Conservation (phyloP, 2,888 invertebrate genomes). For the Drosophila diplacantha region DNA sequence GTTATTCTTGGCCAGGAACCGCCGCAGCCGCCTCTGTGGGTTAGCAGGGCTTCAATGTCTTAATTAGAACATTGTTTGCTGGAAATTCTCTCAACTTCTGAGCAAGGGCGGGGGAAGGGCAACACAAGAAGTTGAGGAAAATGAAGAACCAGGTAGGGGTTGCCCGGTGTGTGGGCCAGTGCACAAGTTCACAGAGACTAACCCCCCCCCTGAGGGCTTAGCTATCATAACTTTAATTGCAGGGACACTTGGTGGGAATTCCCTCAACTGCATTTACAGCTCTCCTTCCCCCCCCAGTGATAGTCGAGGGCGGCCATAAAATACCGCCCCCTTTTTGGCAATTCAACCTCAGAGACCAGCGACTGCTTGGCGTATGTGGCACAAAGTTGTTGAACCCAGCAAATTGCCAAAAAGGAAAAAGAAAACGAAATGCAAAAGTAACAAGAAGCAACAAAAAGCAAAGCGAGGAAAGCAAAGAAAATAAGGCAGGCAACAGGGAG, state of each 20-base stretch:
- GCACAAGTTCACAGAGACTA: conserved; percentile 4
- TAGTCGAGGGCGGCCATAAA: conserved; percentile 1
- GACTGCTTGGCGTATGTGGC: conserved; percentile 44
- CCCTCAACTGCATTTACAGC: conserved; percentile 28
- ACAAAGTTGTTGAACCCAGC: conserved; percentile 62
- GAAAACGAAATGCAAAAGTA: too few relatives aligned
- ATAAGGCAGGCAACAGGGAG: conserved; percentile 1
- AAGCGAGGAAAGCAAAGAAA: not conserved
- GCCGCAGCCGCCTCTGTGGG: conserved; percentile 12
- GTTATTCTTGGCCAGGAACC: conserved; percentile 12
- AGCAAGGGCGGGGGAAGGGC: not conserved
- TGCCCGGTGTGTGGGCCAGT: not conserved
- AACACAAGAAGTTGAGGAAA: too few relatives aligned
- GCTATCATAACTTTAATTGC: conserved; percentile 34
- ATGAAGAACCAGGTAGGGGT: not conserved
- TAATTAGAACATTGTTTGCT: conserved; percentile 52
- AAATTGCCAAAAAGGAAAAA: conserved; percentile 35
- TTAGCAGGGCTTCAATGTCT: conserved; percentile 38
- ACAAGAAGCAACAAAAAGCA: conserved; percentile 2
- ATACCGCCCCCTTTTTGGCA: not conserved
- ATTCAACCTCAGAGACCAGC: not conserved
- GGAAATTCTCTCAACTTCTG: conserved; percentile 17
- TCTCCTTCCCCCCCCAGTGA: not conserved
- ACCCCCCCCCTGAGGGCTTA: not conserved
- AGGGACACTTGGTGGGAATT: conserved; percentile 21